A percentile compares a stretch with the other conserved stretches of the same genome.
These are phyloP conservation scores for Furcula furcula DNA, from an alignment of 2,888 invertebrate genomes.

Conservation along the genomic window DNA sequence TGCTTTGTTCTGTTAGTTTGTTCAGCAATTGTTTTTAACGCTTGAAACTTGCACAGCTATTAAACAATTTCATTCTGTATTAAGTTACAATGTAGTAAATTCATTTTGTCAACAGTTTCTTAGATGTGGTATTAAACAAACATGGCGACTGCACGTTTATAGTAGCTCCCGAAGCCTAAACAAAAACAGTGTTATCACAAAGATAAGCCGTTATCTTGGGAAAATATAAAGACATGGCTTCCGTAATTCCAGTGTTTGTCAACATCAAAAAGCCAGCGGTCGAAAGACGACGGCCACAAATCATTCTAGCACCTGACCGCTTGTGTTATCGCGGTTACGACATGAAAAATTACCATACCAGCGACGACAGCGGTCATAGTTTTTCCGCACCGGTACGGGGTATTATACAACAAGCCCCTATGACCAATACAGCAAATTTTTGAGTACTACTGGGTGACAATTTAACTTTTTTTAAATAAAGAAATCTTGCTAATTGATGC, in stretches of 20 bases:
- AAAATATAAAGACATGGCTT: constrained; percentile 28
- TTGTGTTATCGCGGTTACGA: constrained; percentile 62
- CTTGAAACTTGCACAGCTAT: constrained; percentile 41
- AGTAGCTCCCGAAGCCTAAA: constrained; percentile 14
- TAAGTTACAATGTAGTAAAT: constrained; percentile 1
- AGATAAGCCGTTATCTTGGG: constrained; percentile 28
- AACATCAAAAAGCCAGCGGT: constrained; percentile 43
- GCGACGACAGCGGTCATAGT: constrained; percentile 52
- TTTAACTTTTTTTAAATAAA: constrained; percentile 29
- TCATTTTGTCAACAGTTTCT: not conserved
- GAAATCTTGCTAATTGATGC: constrained; percentile 37
- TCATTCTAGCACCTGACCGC: constrained; percentile 78
- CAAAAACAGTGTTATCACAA: constrained; percentile 26
- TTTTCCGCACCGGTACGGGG: constrained; percentile 59
- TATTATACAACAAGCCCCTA: too few relatives aligned
- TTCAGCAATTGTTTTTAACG: constrained; percentile 65
- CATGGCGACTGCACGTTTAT: constrained; percentile 7
- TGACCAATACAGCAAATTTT: constrained; percentile 69
- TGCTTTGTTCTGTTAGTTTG: constrained; percentile 57
- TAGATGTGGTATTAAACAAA: too few relatives aligned
- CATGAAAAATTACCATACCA: constrained; percentile 76
- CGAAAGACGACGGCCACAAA: constrained; percentile 53
- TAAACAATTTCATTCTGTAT: constrained; percentile 32
- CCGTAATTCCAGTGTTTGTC: constrained; percentile 42
- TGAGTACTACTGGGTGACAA: constrained; percentile 55